These are phyloP conservation scores for Fistularia tabacaria DNA, from an alignment of 2,797 vertebrate species.

Conservation along the genomic window DNA sequence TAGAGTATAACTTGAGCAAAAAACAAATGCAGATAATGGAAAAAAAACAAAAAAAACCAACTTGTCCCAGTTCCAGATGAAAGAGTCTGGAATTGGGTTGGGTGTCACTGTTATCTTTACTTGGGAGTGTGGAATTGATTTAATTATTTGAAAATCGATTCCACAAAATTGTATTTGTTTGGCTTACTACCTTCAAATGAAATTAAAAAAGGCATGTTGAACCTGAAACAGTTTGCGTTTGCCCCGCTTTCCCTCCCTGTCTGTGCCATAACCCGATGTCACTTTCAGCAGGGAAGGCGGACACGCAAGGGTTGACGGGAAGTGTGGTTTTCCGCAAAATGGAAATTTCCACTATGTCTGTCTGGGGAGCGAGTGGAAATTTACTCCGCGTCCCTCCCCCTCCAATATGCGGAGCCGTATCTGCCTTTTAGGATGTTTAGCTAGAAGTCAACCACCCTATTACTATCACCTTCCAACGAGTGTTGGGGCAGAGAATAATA, in stretches of 20 bases:
- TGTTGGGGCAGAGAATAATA: neutral
- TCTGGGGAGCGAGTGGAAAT: constrained; percentile 55
- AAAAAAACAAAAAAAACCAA: too few relatives aligned
- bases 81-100: too few relatives aligned
- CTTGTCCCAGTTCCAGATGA: too few relatives aligned
- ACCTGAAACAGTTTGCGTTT: neutral
- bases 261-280: neutral
- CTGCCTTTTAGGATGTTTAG: constrained; percentile 32
- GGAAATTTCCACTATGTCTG: constrained; percentile 60
- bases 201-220: neutral
- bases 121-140: too few relatives aligned
- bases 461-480: constrained; percentile 16
- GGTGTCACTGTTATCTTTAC: too few relatives aligned
- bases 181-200: too few relatives aligned
- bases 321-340: constrained; percentile 49
- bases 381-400: constrained; percentile 41
- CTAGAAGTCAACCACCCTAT: constrained; percentile 18
- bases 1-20: too few relatives aligned
- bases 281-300: neutral
- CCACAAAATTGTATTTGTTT: too few relatives aligned
- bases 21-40: too few relatives aligned
- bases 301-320: constrained; percentile 53
- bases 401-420: constrained; percentile 15
- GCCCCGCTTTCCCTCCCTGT: neutral
- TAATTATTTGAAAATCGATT: too few relatives aligned